These are phyloP conservation scores for Onychomys torridus DNA, from an alignment of 2,797 vertebrate genomes.

Conservation along the genomic window DNA sequence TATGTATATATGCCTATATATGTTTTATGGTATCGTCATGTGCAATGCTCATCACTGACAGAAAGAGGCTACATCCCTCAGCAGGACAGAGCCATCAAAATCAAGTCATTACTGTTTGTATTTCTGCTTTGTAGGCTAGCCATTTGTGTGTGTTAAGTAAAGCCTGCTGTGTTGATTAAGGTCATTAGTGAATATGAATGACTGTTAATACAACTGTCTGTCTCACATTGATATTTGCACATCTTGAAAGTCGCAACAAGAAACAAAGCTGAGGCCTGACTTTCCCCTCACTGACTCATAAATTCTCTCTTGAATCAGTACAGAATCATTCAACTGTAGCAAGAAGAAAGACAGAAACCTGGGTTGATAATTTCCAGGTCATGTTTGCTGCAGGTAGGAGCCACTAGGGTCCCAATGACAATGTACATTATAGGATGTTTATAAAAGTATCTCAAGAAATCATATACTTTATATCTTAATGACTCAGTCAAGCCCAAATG, in stretches of 20 bases:
- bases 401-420: neutral
- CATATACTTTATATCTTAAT: slow-evolving; percentile 39
- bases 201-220: neutral
- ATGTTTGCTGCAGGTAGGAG: neutral
- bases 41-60: neutral
- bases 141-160: slow-evolving; percentile 55
- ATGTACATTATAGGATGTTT: neutral
- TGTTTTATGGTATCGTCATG: neutral
- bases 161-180: slow-evolving; percentile 26
- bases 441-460: neutral
- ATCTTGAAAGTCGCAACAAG: slow-evolving; percentile 33
- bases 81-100: slow-evolving; percentile 38
- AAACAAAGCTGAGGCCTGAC: slow-evolving; percentile 4
- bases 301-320: slow-evolving; percentile 37
- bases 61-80: slow-evolving; percentile 12
- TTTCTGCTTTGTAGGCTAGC: slow-evolving; percentile 40
- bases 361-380: neutral
- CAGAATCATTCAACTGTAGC: neutral
- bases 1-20: neutral
- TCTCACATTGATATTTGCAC: slow-evolving; percentile 25
- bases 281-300: neutral
- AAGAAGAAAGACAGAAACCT: slow-evolving; percentile 26
- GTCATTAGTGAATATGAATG: neutral
- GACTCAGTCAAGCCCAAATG: neutral
- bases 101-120: slow-evolving; percentile 6